Evolutionary conservation across 2,113 vertebrate genomes (phyloP).

Genomic region (Ahaetulla prasina): DNA sequence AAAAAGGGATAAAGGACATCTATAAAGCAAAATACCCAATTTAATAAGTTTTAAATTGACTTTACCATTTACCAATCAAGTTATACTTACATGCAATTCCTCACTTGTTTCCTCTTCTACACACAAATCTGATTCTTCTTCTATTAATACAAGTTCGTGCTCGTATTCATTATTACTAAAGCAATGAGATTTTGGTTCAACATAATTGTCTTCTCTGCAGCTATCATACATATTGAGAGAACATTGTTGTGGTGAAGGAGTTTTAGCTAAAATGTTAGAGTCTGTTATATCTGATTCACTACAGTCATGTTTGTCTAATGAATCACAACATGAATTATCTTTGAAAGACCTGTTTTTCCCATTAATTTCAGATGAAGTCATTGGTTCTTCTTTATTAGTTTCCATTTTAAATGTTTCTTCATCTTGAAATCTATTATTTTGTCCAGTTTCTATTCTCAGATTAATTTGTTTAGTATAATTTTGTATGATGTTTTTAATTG

Average conservation of each 20-base stretch:
- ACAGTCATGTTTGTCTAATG: neutral
- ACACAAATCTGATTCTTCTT: conserved; percentile 50
- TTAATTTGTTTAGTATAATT: conserved; percentile 63
- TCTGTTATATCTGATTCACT: conserved; percentile 13
- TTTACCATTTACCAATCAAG: neutral
- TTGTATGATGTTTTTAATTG: conserved; percentile 57
- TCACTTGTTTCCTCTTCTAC: conserved; percentile 18
- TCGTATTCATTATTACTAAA: neutral
- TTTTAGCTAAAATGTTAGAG: neutral
- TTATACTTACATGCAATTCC: conserved; percentile 46
- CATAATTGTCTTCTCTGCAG: conserved; percentile 22
- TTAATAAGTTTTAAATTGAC: neutral
- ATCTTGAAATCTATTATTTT: fast-evolving
- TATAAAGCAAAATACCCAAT: neutral
- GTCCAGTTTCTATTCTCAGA: neutral
- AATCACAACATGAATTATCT: conserved; percentile 19
- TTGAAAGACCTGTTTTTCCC: conserved; percentile 38
- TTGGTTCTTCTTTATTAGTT: neutral
- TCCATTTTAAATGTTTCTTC: neutral
- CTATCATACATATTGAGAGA: conserved; percentile 23
- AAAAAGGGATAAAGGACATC: neutral
- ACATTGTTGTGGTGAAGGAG: conserved; percentile 27
- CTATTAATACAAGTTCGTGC: conserved; percentile 72
- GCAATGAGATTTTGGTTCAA: neutral
- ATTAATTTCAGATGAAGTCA: neutral